Base-by-base conservation (phyloP, 1,140 invertebrate genomes). In the Branchinecta lindahli region DNA sequence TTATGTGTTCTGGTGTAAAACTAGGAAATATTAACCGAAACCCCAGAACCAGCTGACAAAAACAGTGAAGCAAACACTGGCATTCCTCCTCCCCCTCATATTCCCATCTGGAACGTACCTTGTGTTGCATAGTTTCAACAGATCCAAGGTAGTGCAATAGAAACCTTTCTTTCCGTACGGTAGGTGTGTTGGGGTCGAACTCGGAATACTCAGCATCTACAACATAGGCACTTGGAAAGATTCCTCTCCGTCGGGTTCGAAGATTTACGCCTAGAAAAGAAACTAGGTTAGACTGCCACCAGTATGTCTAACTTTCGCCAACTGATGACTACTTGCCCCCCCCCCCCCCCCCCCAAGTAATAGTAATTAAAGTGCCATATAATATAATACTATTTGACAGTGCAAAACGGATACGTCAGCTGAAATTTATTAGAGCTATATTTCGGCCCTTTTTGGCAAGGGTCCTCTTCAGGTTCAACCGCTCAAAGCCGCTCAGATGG, bases 141-240 rank as follows among this genome's bases (percentile, higher is more conserved):
- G 94, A 96, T 0, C 95, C 95, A 74, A 98, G 85, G 78, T 97
- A 97, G 75, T 91, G 90, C 74, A 98, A 81, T 67, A 95, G 84
- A 79, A 94, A 98, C 75, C 91, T 81, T 79, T 94, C 90, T 72
- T 90, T 83, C 79, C 92, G 88, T 21, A 92, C 87, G 81, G 91
- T 87, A 72, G 89, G 85, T 74, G 86, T 86, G 71, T 87, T 84
- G 45, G 92, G 89, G 81, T 95, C 92, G 76, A 94, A 94, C 74
- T 94, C 91, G 76, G 89, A 91, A 79, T 96, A 95, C 74, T 96
- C 92, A 78, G 96, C 87, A 76, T 98, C 94, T 5, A 94, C 94
- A 8, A 93, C 93, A 77, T 97, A 96, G 15, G 95, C 94, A 67
- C 92, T 92, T 0, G 95, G 96, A 78, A 98, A 98, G 68, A 97